Percentiles rank a stretch among this genome's conserved stretches.
Evolutionary conservation across 2,797 vertebrate species (phyloP).

Genomic region (Centropyge bicolor): DNA sequence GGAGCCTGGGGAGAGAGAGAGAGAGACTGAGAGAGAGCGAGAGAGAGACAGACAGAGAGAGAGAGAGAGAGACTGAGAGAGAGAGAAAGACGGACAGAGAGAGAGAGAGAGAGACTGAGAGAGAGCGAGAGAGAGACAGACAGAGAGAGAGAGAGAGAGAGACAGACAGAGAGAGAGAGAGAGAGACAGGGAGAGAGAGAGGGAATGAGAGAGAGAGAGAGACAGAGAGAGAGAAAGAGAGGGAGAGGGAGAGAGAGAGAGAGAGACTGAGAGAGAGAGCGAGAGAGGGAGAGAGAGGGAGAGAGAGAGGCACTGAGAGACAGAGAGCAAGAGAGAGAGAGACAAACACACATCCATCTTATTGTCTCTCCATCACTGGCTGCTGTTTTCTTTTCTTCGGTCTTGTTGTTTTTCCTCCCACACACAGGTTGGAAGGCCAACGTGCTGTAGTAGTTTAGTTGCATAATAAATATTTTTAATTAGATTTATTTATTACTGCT

Average conservation of each 20-base stretch:
- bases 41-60: constrained; percentile 29
- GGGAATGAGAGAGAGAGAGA: constrained; percentile 20
- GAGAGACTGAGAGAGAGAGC: too few species aligned
- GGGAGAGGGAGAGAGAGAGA: constrained; percentile 28
- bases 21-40: constrained; percentile 22
- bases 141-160: constrained; percentile 26
- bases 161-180: constrained; percentile 3
- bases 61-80: constrained; percentile 25
- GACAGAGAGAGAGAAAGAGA: too few species aligned
- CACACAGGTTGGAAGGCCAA: background rate
- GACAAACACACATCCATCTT: constrained; percentile 48
- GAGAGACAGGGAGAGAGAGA: constrained; percentile 39
- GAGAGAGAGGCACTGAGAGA: constrained; percentile 28
- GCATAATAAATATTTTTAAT: background rate
- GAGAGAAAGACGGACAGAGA: constrained; percentile 12
- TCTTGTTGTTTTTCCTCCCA: constrained; percentile 2
- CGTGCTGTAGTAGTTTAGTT: background rate
- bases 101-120: too few species aligned
- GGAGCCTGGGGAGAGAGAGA: constrained; percentile 43
- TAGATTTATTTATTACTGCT: background rate
- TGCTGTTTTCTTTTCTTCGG: constrained; percentile 11
- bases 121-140: too few species aligned
- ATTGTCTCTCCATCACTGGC: constrained; percentile 42
- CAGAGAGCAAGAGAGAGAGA: constrained; percentile 12
- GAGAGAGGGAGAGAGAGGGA: constrained; percentile 28